Evolutionary conservation across 2,797 vertebrate genomes (phyloP), one percentile per base, ranked within the genome.

Genomic region (Chrysocyon brachyurus): DNA sequence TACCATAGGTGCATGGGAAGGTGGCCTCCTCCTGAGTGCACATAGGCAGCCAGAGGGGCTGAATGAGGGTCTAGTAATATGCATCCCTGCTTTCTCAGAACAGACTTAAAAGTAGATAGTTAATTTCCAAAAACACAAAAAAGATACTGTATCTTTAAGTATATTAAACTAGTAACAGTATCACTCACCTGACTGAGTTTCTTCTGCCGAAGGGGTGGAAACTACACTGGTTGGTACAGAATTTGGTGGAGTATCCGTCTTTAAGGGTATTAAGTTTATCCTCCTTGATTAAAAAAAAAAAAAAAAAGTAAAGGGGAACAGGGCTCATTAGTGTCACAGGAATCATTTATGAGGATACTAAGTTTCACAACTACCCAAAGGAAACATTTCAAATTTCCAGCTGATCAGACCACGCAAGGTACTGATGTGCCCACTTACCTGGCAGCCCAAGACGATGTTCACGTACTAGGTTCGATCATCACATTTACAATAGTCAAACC

Each of bases 201-300:
- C 98, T 97, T 99, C 99, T 17, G 98, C 97, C 87, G 99, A 99
- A 70, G 98, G 96, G 15, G 89, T 17, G 10, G 98, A 90, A 91
- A 98, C 97, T 36, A 97, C 73, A 19, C 98, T 98, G 79, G 97
- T 15, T 52, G 84, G 72, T 2, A 40, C 15, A 2, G 87, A 90
- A 28, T n/a, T 56, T 8, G 93, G 78, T 49, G 98, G 97, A 2
- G 97, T 96, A 24, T 98, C 98, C 77, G 98, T 33, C 95, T 98
- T 99, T 90, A 99, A 64, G 4, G 99, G 98, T 96, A 98, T 99
- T 98, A 99, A 98, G 93, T 99, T 99, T 87, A 99, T 98, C 98
- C 99, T 99, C 99, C 99, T 99, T 97, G 70, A 98, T 98, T 98
- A 82, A 98, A 96, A 97, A 97, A 52, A 79, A 81, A 92, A 79